These are phyloP conservation scores for Rhipidura dahli DNA, from an alignment of 2,113 vertebrate species.

Conservation along the genomic window DNA sequence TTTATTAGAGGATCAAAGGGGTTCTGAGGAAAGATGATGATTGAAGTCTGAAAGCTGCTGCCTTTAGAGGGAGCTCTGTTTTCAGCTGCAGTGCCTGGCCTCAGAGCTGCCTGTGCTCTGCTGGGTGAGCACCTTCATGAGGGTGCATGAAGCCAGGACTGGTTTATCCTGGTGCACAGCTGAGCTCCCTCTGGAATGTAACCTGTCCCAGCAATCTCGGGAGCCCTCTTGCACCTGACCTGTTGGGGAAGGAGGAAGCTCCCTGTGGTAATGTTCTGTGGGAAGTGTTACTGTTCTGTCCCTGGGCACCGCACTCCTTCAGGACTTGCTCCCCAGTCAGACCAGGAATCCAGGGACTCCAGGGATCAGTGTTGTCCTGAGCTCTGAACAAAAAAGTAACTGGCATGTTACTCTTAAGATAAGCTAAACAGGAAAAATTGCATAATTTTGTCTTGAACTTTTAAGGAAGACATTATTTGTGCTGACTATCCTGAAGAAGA, in stretches of 20 bases:
- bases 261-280: not conserved
- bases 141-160: not conserved
- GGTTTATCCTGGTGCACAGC: not conserved
- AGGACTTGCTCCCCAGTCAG: not conserved
- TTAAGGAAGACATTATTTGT: slow-evolving; percentile 9
- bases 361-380: not conserved
- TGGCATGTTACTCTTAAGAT: not conserved
- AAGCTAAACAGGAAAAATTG: slow-evolving; percentile 32
- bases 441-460: slow-evolving; percentile 22
- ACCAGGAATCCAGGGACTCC: not conserved
- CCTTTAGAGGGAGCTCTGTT: not conserved
- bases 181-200: not conserved
- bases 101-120: not conserved
- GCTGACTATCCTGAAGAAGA: not conserved
- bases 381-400: not conserved
- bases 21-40: not conserved
- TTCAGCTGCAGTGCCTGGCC: not conserved
- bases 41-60: not conserved
- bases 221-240: not conserved
- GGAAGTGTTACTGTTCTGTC: not conserved
- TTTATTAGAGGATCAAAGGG: slow-evolving; percentile 40
- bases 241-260: not conserved
- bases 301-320: not conserved
- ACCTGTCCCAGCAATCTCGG: not conserved
- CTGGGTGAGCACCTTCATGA: not conserved